Evolutionary conservation across 2,888 invertebrate genomes (phyloP), one percentile per base, ranked within the genome.

Genomic region (Leptogaster cylindrica): DNA sequence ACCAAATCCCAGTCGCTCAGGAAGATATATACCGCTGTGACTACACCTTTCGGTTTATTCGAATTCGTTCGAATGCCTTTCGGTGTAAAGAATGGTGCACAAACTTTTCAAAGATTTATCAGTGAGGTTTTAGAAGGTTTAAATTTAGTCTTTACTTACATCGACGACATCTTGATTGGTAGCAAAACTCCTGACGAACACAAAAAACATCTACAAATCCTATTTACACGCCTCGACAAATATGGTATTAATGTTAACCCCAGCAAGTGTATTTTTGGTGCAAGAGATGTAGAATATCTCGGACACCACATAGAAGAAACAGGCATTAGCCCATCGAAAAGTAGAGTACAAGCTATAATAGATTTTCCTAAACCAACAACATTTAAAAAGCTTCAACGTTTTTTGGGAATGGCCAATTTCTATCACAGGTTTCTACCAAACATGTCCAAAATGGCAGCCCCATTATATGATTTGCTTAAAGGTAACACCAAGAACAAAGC

Each of bases 391-490:
- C 46, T 46, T 3, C 16, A 46, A 16, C 46, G 46, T 10, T 46
- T 46, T 16, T 16, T 46, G 16, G 46, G 14, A 5, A 46, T 46
- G 46, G 16, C 10, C 8, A 41, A 41, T 41, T 41, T 41, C 10
- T 31, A 31, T 31, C 31, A 7, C 31, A 31, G 31, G 10, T 36
- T 36, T 10, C 14, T 36, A 10, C 46, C 46, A 2, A 46, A 18
- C 4, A 46, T 46, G 4, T 3, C 46, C 3, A 4, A 46, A 46
- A 5, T 46, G 18, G 14, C 46, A 3, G 3, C 20, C 4, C 46
- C 46, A 75, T 75, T 90, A 90, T 10, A 82, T n/a, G n/a, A n/a
- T 79, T 68, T 85, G 82, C 2, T 14, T 14, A 16, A 46, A 14
- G 46, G 4, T 5, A 5, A 46, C 14, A 16, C 64, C 20, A 48